These are phyloP conservation scores for Mustela erminea DNA, from an alignment of 2,797 vertebrate genomes.

Conservation along the genomic window DNA sequence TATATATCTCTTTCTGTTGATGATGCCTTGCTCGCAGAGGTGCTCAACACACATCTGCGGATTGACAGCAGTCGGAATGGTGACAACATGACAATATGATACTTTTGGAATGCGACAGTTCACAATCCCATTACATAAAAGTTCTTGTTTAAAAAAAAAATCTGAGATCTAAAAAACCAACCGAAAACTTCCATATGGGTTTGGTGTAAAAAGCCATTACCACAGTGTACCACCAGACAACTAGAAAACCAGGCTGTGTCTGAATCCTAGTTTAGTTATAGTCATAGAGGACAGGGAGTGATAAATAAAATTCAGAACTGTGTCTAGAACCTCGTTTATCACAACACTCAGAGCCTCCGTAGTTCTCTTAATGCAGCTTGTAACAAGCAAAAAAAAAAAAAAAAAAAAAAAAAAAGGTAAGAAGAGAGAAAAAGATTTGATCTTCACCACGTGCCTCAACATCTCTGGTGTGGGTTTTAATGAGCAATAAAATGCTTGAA, in stretches of 20 bases:
- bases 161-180: constrained; percentile 14
- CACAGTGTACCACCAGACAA: not conserved
- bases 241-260: not conserved
- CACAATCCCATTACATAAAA: constrained; percentile 22
- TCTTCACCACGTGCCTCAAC: constrained; percentile 1
- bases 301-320: constrained; percentile 37
- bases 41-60: not conserved
- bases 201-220: constrained; percentile 42
- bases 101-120: constrained; percentile 3
- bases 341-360: constrained; percentile 7
- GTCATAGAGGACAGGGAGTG: not conserved
- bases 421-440: not conserved
- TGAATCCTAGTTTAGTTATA: not conserved
- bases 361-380: not conserved
- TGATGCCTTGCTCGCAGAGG: not conserved
- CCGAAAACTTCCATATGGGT: not conserved
- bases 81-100: not conserved
- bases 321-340: constrained; percentile 33
- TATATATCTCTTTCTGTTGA: constrained; percentile 44
- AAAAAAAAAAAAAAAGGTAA: not conserved
- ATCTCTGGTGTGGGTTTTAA: constrained; percentile 46
- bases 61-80: not conserved
- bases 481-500: constrained; percentile 7
- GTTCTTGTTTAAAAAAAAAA: not conserved
- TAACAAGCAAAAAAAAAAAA: not conserved